Base-by-base conservation (phyloP, 2,888 invertebrate genomes). In the Nymphalis polychloros region DNA sequence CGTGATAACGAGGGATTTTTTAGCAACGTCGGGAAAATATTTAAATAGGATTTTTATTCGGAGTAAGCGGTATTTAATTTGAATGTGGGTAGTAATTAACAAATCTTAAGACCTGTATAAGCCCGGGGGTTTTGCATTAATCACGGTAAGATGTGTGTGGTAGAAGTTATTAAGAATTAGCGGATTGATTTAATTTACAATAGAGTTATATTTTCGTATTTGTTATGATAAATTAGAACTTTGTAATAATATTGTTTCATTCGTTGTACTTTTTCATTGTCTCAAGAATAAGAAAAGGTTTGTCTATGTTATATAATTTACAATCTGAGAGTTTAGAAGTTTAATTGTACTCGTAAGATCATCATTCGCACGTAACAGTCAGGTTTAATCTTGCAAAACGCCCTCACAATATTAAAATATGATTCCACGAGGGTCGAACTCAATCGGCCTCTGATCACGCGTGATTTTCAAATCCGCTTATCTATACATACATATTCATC, bases 371-470 rank as follows among this genome's bases (percentile, higher is more conserved):
- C 67, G 65, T 63, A 64, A 63, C 83, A 84, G 85, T 84, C 81
- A 80, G 84, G 84, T 86, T 84, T 87, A 90, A 89, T 90, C 86
- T 84, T 81, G 82, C 84, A 84, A 81, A 85, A 85, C 84, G 84
- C 80, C 82, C 84, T 83, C 87, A 83, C 87, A 84, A 89, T 90
- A 91, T 92, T 90, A 89, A 90, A 90, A 89, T 92, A 91, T 88
- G 89, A 88, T 86, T 88, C 86, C 64, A 61, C 83, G 80, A 75
- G 80, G 79, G 77, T 76, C 76, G 79, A 78, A 83, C 85, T 88
- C 90, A 89, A 90, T 90, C 90, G 89, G 82, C 87, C 85, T 86
- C 84, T 85, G 87, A 90, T 90, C 91, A 90, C 89, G 88, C 87
- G 88, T 86, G 87, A 86, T 89, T 89, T 90, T 87, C 84, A 89